Conservation (phyloP, 2,797 vertebrate genomes). For the Acrossocheilus wenchowensis region DNA sequence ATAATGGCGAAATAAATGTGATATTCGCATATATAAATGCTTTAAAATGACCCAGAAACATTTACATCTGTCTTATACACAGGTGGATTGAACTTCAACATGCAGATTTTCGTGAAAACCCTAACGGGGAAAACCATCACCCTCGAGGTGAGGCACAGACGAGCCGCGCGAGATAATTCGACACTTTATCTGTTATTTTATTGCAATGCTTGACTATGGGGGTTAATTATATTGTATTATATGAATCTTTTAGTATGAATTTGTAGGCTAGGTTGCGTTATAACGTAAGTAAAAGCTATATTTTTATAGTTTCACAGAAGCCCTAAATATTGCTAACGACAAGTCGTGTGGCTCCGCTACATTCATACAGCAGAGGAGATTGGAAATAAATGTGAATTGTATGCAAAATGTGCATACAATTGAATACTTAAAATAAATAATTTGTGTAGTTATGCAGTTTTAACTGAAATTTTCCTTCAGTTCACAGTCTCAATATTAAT, state of each 20-base stretch:
- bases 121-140: conserved; percentile 86
- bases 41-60: neutral
- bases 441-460: too few species aligned
- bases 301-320: neutral
- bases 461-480: accelerated
- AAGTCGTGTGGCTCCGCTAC: neutral
- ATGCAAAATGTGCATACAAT: neutral
- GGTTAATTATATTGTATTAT: neutral
- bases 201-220: neutral
- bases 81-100: conserved; percentile 60
- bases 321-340: neutral
- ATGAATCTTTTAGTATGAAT: accelerated
- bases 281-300: neutral
- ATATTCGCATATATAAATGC: neutral
- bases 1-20: conserved; percentile 3
- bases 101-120: conserved; percentile 88
- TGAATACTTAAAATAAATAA: neutral
- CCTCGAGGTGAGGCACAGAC: conserved; percentile 74
- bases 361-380: neutral
- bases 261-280: neutral
- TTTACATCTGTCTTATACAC: neutral
- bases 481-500: neutral
- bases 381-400: neutral
- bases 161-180: neutral
- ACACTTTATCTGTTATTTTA: neutral